These are phyloP conservation scores for Leiothrix lutea DNA, from an alignment of 2,113 vertebrate species.

Conservation along the genomic window DNA sequence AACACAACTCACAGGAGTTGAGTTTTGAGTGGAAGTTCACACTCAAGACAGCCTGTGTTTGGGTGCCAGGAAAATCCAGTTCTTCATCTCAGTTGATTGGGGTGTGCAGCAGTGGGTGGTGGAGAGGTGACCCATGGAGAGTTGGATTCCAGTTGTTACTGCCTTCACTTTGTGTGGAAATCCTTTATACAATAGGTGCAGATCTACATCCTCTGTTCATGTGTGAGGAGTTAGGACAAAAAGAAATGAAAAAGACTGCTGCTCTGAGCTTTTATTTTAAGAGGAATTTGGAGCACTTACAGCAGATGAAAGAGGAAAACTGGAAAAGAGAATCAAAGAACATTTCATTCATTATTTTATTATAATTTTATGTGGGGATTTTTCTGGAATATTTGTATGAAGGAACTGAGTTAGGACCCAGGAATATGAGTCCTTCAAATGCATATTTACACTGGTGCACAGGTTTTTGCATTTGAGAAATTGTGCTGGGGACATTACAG, in stretches of 20 bases:
- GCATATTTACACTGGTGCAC: neutral
- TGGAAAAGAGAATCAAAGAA: neutral
- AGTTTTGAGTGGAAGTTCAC: neutral
- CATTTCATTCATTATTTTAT: neutral
- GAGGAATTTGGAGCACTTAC: neutral
- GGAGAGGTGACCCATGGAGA: neutral
- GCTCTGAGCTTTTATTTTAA: neutral
- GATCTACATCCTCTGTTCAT: neutral
- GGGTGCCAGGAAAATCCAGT: neutral
- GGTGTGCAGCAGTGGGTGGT: neutral
- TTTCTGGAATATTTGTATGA: neutral
- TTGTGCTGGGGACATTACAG: neutral
- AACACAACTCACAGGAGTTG: rapidly evolving
- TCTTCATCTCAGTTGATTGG: neutral
- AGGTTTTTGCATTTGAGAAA: neutral
- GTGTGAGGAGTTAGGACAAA: neutral
- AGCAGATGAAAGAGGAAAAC: neutral
- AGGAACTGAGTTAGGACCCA: neutral
- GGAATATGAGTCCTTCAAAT: neutral
- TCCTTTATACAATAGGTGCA: neutral
- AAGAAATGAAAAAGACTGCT: neutral
- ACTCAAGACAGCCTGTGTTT: neutral
- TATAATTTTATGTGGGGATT: neutral
- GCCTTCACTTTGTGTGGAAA: neutral
- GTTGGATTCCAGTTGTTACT: neutral